Base-by-base conservation (phyloP, 2,888 invertebrate genomes). In the Hirtodrosophila trivittata region DNA sequence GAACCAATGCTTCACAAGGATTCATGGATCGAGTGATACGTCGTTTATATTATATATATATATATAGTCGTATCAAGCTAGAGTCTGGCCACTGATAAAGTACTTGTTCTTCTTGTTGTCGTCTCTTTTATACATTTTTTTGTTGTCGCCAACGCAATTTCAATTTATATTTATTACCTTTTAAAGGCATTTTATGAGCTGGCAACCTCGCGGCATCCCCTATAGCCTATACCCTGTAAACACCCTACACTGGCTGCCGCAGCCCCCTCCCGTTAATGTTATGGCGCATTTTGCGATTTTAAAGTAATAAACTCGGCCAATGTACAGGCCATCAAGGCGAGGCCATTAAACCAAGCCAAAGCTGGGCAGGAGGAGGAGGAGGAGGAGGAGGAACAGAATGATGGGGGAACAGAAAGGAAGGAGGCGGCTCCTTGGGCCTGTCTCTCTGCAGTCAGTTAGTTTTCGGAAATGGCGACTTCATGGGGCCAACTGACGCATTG, bases 81-180 rank as follows among this genome's bases (percentile, higher is more conserved):
- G 3, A 21, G 32, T 12, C 25, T 41, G 28, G 25, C n/a, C 33
- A 28, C 49, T 52, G 68, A 65, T 59, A 64, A 70, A 62, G 59
- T 49, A 2, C 28, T n/a, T 28, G 2, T 28, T 2, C 28, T 56
- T 32, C 13, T 37, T 18, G 21, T 38, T 47, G 18, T 21, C 18
- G 18, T 3, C 18, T 49, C 43, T 30, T 41, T 47, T 43, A 50
- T 35, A 28, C 16, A 26, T 37, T n/a, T 32, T 52, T 39, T 42
- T 63, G 60, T 70, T 66, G 76, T 69, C 69, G 81, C 72, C 74
- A 68, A 67, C 71, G 81, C 78, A 77, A 78, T 81, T 85, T 87
- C 75, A 81, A 83, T 78, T 86, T 85, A 75, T 85, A 77, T 86
- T 87, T 87, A 86, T 77, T 81, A 71, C 75, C 72, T 68, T 78